Evolutionary conservation across 2,797 vertebrate species (phyloP), one percentile per base, ranked within the genome.

Genomic region (Enteromius viviparus): DNA sequence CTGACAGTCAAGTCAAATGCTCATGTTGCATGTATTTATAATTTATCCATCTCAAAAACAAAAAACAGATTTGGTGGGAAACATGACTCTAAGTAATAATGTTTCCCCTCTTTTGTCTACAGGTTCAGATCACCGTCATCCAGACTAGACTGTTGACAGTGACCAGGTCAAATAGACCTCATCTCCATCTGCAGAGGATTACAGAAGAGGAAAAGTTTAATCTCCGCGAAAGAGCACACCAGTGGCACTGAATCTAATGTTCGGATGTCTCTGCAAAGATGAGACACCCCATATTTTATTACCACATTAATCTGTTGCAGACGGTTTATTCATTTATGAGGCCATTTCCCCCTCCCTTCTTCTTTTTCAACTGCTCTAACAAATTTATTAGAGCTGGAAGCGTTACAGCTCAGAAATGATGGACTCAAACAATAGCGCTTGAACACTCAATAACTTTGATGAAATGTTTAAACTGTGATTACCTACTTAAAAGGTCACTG

Each of bases 271-370:
- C 87, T 79, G 87, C 89, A 53, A 78, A 86, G 83, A 87, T 83
- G 84, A 88, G 88, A 87, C 55, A 76, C 65, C 68, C 65, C 40
- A 75, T 81, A 80, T 89, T 92, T 93, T 91, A 92, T 85, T 87
- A 89, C 88, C 34, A 70, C 82, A 66, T 90, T 91, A 92, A 92
- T 92, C 89, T 92, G 90, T 89, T 87, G 88, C 91, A 90, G 90
- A 87, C 49, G 75, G 91, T 91, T 92, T 91, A 92, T 89, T 93
- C 89, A 91, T 92, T 92, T 89, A 90, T 92, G 90, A 91, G 88
- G 83, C 82, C 87, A 81, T 91, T 90, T 87, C 79, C 86, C 86
- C 11, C 75, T 78, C 87, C 87, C 84, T 90, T 91, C 82, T 87
- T 87, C 89, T 89, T 29, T 69, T 76, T 80, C 70, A 55, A 77